Base-by-base conservation (phyloP, 2,113 vertebrate genomes). In the Clupea harengus region DNA sequence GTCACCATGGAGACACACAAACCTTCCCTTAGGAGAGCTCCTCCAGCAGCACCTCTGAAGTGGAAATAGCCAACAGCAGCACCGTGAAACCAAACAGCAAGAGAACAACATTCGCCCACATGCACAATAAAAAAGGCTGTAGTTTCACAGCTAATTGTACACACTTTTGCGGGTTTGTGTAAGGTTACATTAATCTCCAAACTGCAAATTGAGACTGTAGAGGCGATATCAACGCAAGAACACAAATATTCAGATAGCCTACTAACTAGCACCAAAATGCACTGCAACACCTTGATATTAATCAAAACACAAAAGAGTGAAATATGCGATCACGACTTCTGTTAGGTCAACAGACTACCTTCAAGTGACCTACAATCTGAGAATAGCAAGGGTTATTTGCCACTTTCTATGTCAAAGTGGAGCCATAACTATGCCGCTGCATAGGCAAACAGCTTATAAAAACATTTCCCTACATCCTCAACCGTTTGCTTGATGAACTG, bases 1-100 rank as follows among this genome's bases (percentile, higher is more conserved):
- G 82, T 87, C 60, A 45, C 57, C 83, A 87, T 54, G 60, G 86
- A 82, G 80, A 85, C 11, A 22, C 81, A 82, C 72, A 39, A 78
- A 78, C 72, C 72, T 13, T 78, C 28, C 64, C 64, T 32, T 0
- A 75, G 5, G 72, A 39, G 72, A 78, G 28, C 28, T 39, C 67
- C 67, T 72, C 64, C 64, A 28, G 64, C 25, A 72, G n/a, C 64
- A 72, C 25, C 72, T 17, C 11, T 67, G 64, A 67, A 11, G 64
- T 78, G 72, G 13, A 75, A 78, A 39, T 78, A 78, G 32, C 72
- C 18, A 6, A 60, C 18, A 60, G 54, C 20, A 60, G 18, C 18
- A 20, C 54, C 18, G 54, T 67, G 64, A 28, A 67, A 28, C 32
- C 28, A 78, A 25, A 64, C 18, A 25, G 57, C 7, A 13, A 22